Evolutionary conservation across 2,888 invertebrate species (phyloP).

Genomic region (Scaptomyza flava): DNA sequence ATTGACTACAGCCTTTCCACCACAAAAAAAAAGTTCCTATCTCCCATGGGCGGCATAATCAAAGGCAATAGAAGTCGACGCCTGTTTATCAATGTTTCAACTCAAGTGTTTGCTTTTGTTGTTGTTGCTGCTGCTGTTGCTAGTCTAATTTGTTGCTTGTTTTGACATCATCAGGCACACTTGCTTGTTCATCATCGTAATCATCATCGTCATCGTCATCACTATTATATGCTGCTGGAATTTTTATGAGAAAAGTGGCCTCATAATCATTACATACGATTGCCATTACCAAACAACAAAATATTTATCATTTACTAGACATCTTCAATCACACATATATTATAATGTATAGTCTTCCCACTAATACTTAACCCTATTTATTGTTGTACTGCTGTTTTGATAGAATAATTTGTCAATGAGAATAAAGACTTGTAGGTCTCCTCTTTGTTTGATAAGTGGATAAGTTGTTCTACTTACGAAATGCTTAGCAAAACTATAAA

Average conservation of each 20-base stretch:
- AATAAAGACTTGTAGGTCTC: slow-evolving; percentile 21
- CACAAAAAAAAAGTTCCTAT: neutral
- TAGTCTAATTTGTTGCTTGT: slow-evolving; percentile 71
- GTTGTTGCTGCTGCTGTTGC: neutral
- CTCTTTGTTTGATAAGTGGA: slow-evolving; percentile 8
- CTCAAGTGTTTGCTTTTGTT: slow-evolving; percentile 48
- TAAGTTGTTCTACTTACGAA: neutral
- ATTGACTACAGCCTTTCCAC: neutral
- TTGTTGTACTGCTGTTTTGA: slow-evolving; percentile 43
- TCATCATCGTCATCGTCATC: neutral
- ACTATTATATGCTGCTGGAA: slow-evolving; percentile 58
- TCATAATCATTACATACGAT: slow-evolving; percentile 75
- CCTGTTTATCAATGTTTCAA: slow-evolving; percentile 71
- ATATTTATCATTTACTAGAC: slow-evolving; percentile 61
- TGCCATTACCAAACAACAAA: slow-evolving; percentile 61
- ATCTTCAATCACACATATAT: slow-evolving; percentile 32
- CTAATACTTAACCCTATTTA: slow-evolving; percentile 18
- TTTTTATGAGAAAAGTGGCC: slow-evolving; percentile 75
- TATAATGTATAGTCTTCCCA: neutral
- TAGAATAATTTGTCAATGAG: slow-evolving; percentile 65
- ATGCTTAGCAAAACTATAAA: neutral
- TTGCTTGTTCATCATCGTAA: neutral
- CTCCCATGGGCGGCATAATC: slow-evolving; percentile 38
- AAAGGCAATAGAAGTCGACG: slow-evolving; percentile 44
- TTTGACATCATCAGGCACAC: slow-evolving; percentile 64